Percentiles rank a stretch among this genome's conserved stretches.
These are phyloP conservation scores for Chrysolina haemoptera DNA, from an alignment of 2,888 invertebrate species.

Conservation along the genomic window DNA sequence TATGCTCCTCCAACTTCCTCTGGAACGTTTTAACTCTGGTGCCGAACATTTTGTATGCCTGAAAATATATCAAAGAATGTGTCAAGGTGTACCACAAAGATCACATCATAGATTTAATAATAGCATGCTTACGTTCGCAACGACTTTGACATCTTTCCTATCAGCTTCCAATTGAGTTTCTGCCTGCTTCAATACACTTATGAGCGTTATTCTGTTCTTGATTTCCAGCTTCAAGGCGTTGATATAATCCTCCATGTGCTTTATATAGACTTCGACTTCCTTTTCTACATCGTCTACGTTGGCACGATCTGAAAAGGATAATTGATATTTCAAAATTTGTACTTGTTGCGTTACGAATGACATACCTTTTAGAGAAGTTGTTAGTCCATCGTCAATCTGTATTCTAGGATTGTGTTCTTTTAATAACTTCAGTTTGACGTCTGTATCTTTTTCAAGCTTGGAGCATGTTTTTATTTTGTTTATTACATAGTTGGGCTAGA, in stretches of 20 bases:
- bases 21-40: conserved; percentile 88
- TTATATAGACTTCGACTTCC: conserved; percentile 87
- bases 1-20: conserved; percentile 87
- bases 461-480: conserved; percentile 84
- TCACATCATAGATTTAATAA: too few relatives aligned
- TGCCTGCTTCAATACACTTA: conserved; percentile 85
- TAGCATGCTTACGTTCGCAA: conserved; percentile 86
- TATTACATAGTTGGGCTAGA: conserved; percentile 80
- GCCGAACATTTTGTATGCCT: conserved; percentile 97
- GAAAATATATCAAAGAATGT: conserved; percentile 7
- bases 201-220: conserved; percentile 82
- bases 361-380: conserved; percentile 85
- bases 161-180: conserved; percentile 92
- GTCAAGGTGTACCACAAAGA: conserved; percentile 16
- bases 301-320: conserved; percentile 78
- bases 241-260: conserved; percentile 86
- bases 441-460: conserved; percentile 82
- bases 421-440: conserved; percentile 78
- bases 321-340: background rate
- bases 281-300: conserved; percentile 90
- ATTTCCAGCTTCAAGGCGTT: conserved; percentile 87
- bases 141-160: conserved; percentile 94
- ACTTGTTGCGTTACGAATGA: background rate
- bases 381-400: conserved; percentile 83
- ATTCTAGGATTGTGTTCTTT: conserved; percentile 78